Evolutionary conservation across 2,113 vertebrate genomes (phyloP).

Genomic region (Sterrhoptilus dennistouni): DNA sequence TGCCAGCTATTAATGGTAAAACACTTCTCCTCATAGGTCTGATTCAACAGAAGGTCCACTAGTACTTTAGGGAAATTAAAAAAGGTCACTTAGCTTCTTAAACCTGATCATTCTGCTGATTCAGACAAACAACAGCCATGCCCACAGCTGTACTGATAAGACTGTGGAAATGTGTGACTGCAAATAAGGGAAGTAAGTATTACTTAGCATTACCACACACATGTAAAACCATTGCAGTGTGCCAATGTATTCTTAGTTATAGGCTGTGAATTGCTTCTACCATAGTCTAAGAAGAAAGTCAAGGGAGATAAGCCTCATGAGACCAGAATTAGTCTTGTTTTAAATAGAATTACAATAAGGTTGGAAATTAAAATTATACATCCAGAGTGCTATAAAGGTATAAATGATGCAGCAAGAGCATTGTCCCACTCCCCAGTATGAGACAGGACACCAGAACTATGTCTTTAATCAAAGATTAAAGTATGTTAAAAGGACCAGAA

Average conservation of each 20-base stretch:
- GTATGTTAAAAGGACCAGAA: background rate
- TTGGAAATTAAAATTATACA: background rate
- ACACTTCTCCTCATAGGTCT: background rate
- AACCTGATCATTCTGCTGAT: background rate
- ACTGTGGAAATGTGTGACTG: background rate
- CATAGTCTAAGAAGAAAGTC: background rate
- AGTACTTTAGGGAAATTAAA: background rate
- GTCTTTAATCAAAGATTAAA: background rate
- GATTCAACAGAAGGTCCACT: background rate
- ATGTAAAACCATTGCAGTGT: background rate
- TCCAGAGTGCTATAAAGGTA: background rate
- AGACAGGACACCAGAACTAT: background rate
- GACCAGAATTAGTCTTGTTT: background rate
- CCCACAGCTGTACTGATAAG: background rate
- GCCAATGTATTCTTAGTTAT: background rate
- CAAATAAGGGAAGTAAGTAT: background rate
- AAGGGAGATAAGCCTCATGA: background rate
- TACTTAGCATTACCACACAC: background rate
- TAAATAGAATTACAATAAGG: background rate
- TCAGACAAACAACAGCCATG: background rate
- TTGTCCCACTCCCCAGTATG: background rate
- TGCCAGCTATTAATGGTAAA: background rate
- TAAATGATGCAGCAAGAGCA: background rate
- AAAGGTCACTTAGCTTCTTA: background rate
- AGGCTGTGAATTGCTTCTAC: background rate